phyloP scores from a whole-genome alignment of 2,113 vertebrate genomes.

The Ptychochromis oligacanthus region DNA sequence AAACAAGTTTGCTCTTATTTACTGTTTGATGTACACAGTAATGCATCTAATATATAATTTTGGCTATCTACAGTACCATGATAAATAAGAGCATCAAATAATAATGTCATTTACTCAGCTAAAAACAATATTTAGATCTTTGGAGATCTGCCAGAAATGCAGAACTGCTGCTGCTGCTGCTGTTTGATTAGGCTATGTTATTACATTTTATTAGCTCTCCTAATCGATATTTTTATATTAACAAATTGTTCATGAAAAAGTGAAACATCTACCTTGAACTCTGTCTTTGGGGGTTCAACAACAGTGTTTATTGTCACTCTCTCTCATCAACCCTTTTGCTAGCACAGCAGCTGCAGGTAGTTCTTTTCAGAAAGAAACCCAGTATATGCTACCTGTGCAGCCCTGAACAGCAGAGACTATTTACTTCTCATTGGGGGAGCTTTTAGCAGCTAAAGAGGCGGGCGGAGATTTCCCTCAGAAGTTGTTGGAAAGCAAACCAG shows the following conservation, averaged over 20 bases:
- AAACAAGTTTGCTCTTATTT: not conserved
- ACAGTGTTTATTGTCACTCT: not conserved
- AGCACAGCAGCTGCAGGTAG: conserved; percentile 8
- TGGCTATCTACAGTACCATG: not conserved
- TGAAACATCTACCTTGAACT: not conserved
- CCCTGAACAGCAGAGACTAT: conserved; percentile 26
- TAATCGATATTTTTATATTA: conserved; percentile 15
- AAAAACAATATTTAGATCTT: not conserved
- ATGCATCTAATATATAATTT: not conserved
- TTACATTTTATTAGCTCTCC: not conserved
- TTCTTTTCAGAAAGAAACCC: conserved; percentile 10
- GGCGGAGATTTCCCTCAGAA: conserved; percentile 21
- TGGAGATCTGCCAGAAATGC: not conserved
- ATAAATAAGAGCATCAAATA: not conserved
- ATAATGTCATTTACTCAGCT: not conserved
- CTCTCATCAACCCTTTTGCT: not conserved
- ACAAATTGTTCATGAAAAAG: not conserved
- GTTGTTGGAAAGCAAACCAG: conserved; percentile 10
- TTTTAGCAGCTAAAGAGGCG: conserved; percentile 35
- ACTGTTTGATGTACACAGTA: not conserved
- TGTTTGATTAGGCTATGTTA: not conserved
- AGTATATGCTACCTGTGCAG: not conserved
- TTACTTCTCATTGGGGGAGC: conserved; percentile 13
- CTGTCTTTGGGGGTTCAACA: not conserved
- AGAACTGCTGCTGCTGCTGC: not conserved